These are phyloP conservation scores for Tenthredo notha DNA, from an alignment of 2,888 invertebrate genomes.

Conservation along the genomic window DNA sequence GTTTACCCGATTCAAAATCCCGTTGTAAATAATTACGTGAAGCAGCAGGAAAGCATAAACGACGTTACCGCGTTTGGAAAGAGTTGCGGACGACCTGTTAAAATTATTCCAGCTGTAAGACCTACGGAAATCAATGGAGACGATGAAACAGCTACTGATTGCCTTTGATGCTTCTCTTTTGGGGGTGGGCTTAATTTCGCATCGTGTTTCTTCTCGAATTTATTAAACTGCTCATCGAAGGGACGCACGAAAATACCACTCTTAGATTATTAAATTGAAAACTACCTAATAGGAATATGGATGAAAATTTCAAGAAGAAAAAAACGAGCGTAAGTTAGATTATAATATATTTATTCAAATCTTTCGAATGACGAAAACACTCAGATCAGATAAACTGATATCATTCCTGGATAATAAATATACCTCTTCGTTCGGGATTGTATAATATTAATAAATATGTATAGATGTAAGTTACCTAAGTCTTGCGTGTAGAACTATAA, in stretches of 20 bases:
- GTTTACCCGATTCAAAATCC: constrained; percentile 62
- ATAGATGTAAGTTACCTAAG: neutral
- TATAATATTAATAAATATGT: neutral
- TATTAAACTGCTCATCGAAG: neutral
- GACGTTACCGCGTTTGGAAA: constrained; percentile 73
- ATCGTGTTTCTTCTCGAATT: constrained; percentile 62
- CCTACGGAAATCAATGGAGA: constrained; percentile 68
- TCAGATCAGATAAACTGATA: neutral
- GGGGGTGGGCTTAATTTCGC: constrained; percentile 62
- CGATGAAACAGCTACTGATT: constrained; percentile 73
- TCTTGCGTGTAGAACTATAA: neutral
- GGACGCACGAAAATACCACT: constrained; percentile 7
- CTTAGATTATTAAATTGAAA: neutral
- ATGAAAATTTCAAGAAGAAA: neutral
- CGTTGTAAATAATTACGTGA: constrained; percentile 63
- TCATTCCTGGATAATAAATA: constrained; percentile 3
- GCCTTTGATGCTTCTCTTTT: constrained; percentile 73
- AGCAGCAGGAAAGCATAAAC: constrained; percentile 70
- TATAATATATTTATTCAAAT: neutral
- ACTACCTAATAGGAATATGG: neutral
- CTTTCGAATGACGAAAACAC: neutral
- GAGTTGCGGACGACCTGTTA: constrained; percentile 69
- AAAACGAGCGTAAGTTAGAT: neutral
- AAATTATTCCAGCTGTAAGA: constrained; percentile 62
- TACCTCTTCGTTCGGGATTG: neutral